A percentile compares a stretch with the other conserved stretches of the same genome.
Conservation (phyloP, 2,113 vertebrate genomes). For the Sapajus apella region DNA sequence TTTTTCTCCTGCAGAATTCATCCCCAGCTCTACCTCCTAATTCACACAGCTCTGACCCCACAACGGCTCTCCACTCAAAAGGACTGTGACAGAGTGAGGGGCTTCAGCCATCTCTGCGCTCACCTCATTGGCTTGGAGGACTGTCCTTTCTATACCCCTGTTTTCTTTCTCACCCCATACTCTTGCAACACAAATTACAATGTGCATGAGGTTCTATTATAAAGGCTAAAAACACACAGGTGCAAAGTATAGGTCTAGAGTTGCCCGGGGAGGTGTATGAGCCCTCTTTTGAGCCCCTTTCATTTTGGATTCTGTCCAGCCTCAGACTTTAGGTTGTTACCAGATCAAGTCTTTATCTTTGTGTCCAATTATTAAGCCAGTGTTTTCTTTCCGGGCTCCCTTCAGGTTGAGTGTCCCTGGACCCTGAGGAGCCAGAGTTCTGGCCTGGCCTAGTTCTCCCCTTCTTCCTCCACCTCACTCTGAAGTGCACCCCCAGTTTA, state of each 20-base stretch:
- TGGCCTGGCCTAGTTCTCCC: not conserved
- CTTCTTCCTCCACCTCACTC: not conserved
- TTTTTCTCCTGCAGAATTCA: not conserved
- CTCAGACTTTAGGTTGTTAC: not conserved
- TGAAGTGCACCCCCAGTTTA: not conserved
- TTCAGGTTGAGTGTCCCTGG: not conserved
- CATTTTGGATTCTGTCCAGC: not conserved
- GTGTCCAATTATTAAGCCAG: not conserved
- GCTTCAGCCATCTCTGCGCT: not conserved
- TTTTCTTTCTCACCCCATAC: not conserved
- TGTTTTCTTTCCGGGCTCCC: not conserved
- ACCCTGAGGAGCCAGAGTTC: not conserved
- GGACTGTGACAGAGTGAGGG: not conserved
- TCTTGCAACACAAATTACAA: not conserved
- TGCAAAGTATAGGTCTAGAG: not conserved
- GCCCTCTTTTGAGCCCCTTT: not conserved
- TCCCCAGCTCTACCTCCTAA: not conserved
- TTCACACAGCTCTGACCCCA: not conserved
- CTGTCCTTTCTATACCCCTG: not conserved
- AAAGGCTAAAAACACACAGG: not conserved
- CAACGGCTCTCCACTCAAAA: not conserved
- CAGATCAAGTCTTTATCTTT: not conserved
- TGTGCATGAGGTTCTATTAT: not conserved
- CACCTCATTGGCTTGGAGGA: not conserved
- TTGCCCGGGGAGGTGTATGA: not conserved